A percentile compares a stretch with the other conserved stretches of the same genome.
Evolutionary conservation across 2,113 vertebrate genomes (phyloP).

Genomic region (Thomomys bottae): DNA sequence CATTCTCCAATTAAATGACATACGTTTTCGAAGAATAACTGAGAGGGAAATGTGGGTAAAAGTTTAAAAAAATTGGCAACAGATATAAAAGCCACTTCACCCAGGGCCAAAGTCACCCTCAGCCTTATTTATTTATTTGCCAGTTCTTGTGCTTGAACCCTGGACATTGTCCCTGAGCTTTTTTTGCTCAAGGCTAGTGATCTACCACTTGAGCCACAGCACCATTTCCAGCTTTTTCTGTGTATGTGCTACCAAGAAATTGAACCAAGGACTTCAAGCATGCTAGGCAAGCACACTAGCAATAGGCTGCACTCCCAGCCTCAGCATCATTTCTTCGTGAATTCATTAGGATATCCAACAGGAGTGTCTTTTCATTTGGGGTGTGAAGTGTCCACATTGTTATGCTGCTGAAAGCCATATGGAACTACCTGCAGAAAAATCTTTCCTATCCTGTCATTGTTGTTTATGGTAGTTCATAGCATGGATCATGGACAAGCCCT

Average conservation of each 20-base stretch:
- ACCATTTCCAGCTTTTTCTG: too few species aligned
- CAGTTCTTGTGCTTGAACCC: too few species aligned
- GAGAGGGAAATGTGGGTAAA: background rate
- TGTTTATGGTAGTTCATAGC: background rate
- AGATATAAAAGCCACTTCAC: background rate
- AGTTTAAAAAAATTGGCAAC: background rate
- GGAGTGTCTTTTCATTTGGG: background rate
- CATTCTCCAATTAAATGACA: background rate
- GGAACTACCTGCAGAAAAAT: too few species aligned
- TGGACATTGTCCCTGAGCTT: too few species aligned
- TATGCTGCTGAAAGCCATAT: rapidly evolving
- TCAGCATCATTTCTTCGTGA: background rate
- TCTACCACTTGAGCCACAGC: too few species aligned
- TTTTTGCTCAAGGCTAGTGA: too few species aligned
- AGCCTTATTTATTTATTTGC: too few species aligned
- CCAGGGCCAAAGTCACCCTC: background rate
- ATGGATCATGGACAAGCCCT: background rate
- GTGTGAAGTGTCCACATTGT: rapidly evolving
- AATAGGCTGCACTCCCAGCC: too few species aligned
- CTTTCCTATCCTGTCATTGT: background rate
- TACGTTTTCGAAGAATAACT: background rate
- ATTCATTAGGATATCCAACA: background rate
- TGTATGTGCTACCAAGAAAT: too few species aligned
- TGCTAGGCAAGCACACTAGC: too few species aligned
- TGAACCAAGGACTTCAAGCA: too few species aligned